Percentiles rank a stretch among this genome's conserved stretches.
phyloP scores from a whole-genome alignment of 2,888 invertebrate genomes.

The Torymus aiolomorphi region DNA sequence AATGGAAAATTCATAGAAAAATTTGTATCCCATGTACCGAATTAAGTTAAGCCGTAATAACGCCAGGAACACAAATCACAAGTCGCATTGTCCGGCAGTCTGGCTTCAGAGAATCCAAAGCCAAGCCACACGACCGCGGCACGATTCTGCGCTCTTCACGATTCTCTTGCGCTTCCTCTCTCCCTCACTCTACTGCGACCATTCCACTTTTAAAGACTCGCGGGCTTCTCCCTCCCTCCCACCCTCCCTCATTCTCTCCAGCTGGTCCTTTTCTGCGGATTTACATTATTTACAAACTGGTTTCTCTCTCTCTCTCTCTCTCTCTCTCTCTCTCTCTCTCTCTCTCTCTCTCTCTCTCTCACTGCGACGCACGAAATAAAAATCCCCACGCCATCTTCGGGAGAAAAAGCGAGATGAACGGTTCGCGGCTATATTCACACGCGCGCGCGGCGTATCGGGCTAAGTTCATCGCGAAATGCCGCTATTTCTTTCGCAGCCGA shows the following conservation, averaged over 20 bases:
- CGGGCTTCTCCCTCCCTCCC: background rate
- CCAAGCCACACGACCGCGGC: no score
- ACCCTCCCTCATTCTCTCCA: conserved; percentile 27
- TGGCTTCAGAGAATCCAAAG: no score
- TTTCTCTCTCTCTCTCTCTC: conserved; percentile 59
- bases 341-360: conserved; percentile 56
- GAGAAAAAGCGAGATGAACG: conserved; percentile 2
- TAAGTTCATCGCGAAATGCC: conserved; percentile 9
- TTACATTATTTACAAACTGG: conserved; percentile 72
- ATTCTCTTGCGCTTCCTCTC: background rate
- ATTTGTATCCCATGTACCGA: no score
- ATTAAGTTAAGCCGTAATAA: no score
- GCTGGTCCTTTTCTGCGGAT: conserved; percentile 64
- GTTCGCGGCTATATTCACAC: background rate
- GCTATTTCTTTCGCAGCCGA: no score
- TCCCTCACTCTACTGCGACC: conserved; percentile 2
- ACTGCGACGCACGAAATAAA: conserved; percentile 66
- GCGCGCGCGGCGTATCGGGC: conserved; percentile 20
- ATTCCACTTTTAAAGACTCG: conserved; percentile 48
- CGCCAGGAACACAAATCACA: no score
- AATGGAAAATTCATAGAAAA: no score
- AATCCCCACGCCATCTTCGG: conserved; percentile 63
- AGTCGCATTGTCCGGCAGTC: no score
- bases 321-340: conserved; percentile 44
- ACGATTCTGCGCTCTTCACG: background rate